Evolutionary conservation across 2,797 vertebrate genomes (phyloP).

Genomic region (Cyclura pinguis): DNA sequence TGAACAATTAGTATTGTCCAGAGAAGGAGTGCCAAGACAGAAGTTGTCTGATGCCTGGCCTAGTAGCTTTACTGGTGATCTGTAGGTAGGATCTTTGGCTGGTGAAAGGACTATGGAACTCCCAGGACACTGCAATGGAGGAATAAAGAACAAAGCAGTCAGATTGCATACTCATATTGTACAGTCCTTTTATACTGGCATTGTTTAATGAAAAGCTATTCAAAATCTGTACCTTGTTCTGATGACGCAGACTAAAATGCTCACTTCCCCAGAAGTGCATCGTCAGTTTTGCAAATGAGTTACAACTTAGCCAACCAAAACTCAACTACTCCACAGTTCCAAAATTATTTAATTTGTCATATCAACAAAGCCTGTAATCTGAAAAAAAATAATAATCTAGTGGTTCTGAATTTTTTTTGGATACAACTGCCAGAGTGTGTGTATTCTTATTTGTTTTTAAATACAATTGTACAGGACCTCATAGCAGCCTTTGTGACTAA

Average conservation of each 20-base stretch:
- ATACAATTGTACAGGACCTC: not conserved
- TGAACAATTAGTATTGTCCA: not conserved
- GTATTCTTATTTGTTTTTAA: not conserved
- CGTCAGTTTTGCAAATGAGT: not conserved
- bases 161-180: conserved; percentile 12
- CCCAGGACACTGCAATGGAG: conserved; percentile 20
- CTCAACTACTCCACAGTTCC: not conserved
- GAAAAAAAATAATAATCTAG: not conserved
- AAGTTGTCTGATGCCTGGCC: conserved; percentile 13
- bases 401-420: not conserved
- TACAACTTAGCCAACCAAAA: not conserved
- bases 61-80: not conserved
- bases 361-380: not conserved
- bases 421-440: not conserved
- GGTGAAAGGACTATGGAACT: conserved; percentile 2
- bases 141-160: conserved; percentile 32
- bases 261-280: not conserved
- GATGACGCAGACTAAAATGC: not conserved
- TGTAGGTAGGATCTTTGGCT: not conserved
- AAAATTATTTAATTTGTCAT: not conserved
- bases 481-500: not conserved
- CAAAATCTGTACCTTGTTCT: not conserved
- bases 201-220: conserved; percentile 32
- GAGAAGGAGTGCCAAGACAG: conserved; percentile 29
- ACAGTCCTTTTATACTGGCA: conserved; percentile 21